Conservation (phyloP, 1,140 invertebrate genomes). For the Luehdorfia chinensis region DNA sequence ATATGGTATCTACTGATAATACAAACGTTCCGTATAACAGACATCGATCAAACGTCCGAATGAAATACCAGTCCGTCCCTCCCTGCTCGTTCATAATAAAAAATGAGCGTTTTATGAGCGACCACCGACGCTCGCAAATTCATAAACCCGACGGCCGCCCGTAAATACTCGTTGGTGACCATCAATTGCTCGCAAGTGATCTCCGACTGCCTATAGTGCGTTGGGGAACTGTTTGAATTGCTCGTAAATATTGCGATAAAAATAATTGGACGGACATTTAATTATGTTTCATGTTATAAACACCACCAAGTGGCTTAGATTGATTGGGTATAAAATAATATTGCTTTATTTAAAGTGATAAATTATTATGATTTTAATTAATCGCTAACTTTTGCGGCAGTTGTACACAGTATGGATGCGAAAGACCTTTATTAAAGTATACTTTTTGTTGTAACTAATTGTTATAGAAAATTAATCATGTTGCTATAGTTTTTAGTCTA, state of each 20-base stretch:
- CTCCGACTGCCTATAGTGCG: neutral
- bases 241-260: no score
- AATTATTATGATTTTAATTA: neutral
- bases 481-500: no score
- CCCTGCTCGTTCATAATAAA: conserved; percentile 43
- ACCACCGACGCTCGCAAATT: conserved; percentile 54
- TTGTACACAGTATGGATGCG: no score
- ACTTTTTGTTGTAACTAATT: no score
- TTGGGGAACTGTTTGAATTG: neutral
- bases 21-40: no score
- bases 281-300: no score
- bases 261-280: no score
- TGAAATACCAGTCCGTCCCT: conserved; percentile 16
- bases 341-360: neutral
- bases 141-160: conserved; percentile 47
- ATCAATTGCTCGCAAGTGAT: conserved; percentile 24
- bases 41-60: neutral
- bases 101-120: conserved; percentile 60
- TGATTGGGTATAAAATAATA: neutral
- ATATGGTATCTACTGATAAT: no score
- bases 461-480: no score
- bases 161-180: conserved; percentile 51
- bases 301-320: no score
- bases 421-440: no score
- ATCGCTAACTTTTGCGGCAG: no score